Conservation (phyloP, 2,797 vertebrate species). For the Acomys russatus region DNA sequence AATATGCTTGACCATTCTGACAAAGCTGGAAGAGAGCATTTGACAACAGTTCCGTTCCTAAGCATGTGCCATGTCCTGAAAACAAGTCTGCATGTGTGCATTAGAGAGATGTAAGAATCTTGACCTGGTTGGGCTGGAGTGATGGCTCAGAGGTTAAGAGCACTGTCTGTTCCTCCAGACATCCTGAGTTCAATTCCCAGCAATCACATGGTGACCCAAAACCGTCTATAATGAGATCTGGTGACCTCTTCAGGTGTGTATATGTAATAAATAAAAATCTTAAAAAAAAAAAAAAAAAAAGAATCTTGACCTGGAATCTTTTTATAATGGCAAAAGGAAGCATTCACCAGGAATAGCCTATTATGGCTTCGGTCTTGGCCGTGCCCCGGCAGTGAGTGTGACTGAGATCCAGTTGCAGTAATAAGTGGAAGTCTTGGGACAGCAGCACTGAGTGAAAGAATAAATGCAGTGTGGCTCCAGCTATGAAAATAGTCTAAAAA, state of each 20-base stretch:
- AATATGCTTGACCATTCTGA: background rate
- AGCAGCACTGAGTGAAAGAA: background rate
- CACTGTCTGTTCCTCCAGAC: too few species aligned
- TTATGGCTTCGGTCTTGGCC: background rate
- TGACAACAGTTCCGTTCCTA: background rate
- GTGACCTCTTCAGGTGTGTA: too few species aligned
- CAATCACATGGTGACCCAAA: too few species aligned
- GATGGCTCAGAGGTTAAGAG: too few species aligned
- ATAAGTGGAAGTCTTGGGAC: background rate
- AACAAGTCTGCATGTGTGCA: background rate
- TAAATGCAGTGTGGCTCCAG: background rate
- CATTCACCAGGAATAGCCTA: background rate
- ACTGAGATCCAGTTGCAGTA: background rate
- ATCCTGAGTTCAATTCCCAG: too few species aligned
- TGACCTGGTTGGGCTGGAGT: background rate
- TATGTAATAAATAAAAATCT: too few species aligned
- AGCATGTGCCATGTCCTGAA: background rate
- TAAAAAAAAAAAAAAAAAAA: too few species aligned
- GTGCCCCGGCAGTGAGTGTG: background rate
- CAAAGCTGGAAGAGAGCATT: constrained; percentile 8
- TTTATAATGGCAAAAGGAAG: background rate
- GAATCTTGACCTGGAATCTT: background rate
- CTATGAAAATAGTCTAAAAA: background rate
- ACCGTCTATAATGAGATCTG: too few species aligned
- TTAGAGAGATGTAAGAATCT: background rate